Evolutionary conservation across 35 echinoderm and acorn worm species (phyloP), one percentile per base, ranked within the genome.

Genomic region (Nesometra sesokonis): DNA sequence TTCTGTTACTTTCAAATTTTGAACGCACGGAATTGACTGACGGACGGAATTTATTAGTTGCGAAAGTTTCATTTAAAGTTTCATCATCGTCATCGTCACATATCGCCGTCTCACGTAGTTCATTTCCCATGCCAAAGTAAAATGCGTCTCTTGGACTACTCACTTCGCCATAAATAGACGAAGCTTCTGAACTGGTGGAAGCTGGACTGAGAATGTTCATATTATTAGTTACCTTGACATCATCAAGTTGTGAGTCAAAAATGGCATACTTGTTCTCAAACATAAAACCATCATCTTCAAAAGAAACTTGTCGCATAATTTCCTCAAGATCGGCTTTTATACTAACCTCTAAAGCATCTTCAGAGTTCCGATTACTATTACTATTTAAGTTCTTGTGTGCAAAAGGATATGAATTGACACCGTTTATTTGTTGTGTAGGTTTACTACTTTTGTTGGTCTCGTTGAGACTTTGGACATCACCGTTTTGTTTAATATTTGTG

Each of bases 291-390:
- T 90, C 81, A 17, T 97, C 89, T 30, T 98, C 90, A 2, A 79
- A 86, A 0, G 92, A 88, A 0, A 98, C 95, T 29, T 88, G 90
- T 32, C 89, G 77, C 38, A 98, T 81, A 13, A 98, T 98, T 82
- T 98, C 89, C 46, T 94, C 82, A 11, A 98, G 87, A 33, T 98
- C 92, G 11, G 77, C 84, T 77, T 98, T 92, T 0, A 98, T 86
- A 15, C 35, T 89, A 67, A 89, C 87, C 31, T 98, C 92, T 13
- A 98, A 43, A 0, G 79, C 83, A 13, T 38, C 82, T 27, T 88
- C 36, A 38, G n/a, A 83, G 15, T 37, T 83, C 11, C 81, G 81
- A 38, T 83, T 35, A 11, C 81, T 83, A 35, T 83, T 37, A 35
- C 52, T 67, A 67, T 67, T 67, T 2, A 67, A 67, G 23, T 67